Evolutionary conservation across 2,888 invertebrate species (phyloP), one percentile per base, ranked within the genome.

Genomic region (Spilosoma lubricipeda): DNA sequence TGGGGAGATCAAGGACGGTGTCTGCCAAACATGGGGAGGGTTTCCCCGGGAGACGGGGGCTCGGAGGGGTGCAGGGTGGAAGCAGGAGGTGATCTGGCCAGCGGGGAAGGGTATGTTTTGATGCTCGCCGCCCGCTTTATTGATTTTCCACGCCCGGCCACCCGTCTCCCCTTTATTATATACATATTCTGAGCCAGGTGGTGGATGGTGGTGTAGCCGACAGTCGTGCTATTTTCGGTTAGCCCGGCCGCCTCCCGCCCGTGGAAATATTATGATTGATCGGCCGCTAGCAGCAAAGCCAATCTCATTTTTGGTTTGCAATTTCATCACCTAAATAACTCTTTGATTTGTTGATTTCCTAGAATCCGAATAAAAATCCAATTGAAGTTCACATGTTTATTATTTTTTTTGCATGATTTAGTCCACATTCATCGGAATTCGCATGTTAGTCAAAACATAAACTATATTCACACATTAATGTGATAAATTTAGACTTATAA

Each of bases 1-100:
- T 90, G 88, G 94, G 93, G 92, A 93, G 93, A 95, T 95, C 95
- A 95, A 95, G 95, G 95, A 93, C 95, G 95, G 93, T 89, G 95
- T 95, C 95, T 95, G 95, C 94, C 94, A 94, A 95, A 94, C 94
- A 94, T 90, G 93, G 95, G 94, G 92, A 91, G 94, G 93, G 92
- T 95, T 94, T 94, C 93, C 95, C 94, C 94, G 94, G 94, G 94
- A 93, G 93, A 93, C 91, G 89, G 89, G 90, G 80, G 84, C 67
- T 68, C 82, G 72, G 80, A 81, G 80, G 83, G 83, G 81, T 42
- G 52, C 45, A 8, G 66, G 79, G 84, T 82, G 81, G 91, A 87
- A 84, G 87, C 82, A 89, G 90, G 80, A 82, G 85, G 88, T 84
- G 86, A 83, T 81, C 85, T 84, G 85, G 84, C 83, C 80, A 84